phyloP scores from a whole-genome alignment of 2,797 vertebrate genomes.

The Paguma larvata region DNA sequence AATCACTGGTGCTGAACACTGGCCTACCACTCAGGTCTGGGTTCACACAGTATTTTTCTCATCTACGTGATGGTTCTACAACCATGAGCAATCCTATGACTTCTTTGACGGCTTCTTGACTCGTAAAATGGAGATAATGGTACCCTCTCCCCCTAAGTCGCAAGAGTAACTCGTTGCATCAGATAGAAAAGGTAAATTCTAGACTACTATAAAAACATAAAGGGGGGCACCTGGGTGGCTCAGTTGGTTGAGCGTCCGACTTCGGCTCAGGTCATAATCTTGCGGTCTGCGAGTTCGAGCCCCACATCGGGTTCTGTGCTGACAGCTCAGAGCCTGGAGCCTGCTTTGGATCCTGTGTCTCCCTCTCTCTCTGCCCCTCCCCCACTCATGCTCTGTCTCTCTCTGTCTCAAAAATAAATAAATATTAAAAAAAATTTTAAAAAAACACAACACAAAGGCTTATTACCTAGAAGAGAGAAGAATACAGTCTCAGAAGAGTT shows the following conservation, averaged over 20 bases:
- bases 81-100: neutral
- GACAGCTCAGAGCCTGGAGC: no score
- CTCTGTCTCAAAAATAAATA: no score
- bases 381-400: no score
- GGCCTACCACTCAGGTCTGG: neutral
- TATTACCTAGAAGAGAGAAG: neutral
- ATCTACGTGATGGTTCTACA: neutral
- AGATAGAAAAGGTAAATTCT: neutral
- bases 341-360: no score
- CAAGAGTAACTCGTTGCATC: neutral
- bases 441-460: no score
- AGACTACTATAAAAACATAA: slow-evolving; percentile 29
- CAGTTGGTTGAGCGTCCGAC: no score
- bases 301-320: no score
- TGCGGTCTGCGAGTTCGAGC: no score
- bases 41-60: neutral
- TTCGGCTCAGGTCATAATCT: no score
- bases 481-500: neutral
- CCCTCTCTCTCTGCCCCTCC: no score
- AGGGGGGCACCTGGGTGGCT: no score
- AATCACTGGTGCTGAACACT: neutral
- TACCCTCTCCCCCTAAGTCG: neutral
- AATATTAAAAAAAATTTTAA: no score
- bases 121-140: neutral
- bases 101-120: neutral